Percentiles rank a stretch among this genome's conserved stretches.
phyloP scores from a whole-genome alignment of 2,113 vertebrate genomes.

The Amazona guildingii region DNA sequence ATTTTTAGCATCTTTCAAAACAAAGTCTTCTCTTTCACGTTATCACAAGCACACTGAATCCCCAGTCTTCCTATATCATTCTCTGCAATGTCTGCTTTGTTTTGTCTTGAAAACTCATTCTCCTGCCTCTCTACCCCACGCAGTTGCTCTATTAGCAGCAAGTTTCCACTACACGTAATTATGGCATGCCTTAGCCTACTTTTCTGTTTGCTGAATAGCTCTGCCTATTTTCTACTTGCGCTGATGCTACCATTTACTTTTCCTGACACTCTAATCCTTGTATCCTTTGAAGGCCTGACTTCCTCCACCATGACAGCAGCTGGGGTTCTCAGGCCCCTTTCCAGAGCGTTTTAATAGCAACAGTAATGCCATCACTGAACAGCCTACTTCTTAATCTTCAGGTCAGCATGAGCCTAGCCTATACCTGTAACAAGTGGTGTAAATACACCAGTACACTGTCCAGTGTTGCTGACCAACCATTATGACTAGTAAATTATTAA shows the following conservation, averaged over 20 bases:
- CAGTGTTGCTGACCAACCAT: slow-evolving; percentile 50
- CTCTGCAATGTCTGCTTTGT: slow-evolving; percentile 67
- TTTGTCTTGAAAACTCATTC: slow-evolving; percentile 63
- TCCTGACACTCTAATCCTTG: slow-evolving; percentile 73
- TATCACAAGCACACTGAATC: slow-evolving; percentile 51
- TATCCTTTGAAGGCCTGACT: slow-evolving; percentile 77
- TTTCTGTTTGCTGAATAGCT: slow-evolving; percentile 76
- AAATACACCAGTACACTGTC: slow-evolving; percentile 38
- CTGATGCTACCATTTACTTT: slow-evolving; percentile 79
- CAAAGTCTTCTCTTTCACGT: slow-evolving; percentile 56
- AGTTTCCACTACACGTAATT: slow-evolving; percentile 76
- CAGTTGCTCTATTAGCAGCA: slow-evolving; percentile 65
- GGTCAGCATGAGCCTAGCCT: slow-evolving; percentile 65
- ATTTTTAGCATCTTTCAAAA: slow-evolving; percentile 65
- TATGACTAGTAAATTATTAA: slow-evolving; percentile 52
- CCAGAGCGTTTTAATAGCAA: slow-evolving; percentile 76
- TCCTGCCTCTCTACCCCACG: slow-evolving; percentile 47
- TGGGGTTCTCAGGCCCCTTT: slow-evolving; percentile 71
- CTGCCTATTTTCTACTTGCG: slow-evolving; percentile 78
- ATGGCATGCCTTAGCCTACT: slow-evolving; percentile 76
- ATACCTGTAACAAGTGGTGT: slow-evolving; percentile 61
- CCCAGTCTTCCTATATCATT: slow-evolving; percentile 45
- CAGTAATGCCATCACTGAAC: slow-evolving; percentile 72
- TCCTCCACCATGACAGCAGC: slow-evolving; percentile 71
- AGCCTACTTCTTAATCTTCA: slow-evolving; percentile 74